Base-by-base conservation (phyloP, 2,888 invertebrate species). In the Pycnomerus fuliginosus region DNA sequence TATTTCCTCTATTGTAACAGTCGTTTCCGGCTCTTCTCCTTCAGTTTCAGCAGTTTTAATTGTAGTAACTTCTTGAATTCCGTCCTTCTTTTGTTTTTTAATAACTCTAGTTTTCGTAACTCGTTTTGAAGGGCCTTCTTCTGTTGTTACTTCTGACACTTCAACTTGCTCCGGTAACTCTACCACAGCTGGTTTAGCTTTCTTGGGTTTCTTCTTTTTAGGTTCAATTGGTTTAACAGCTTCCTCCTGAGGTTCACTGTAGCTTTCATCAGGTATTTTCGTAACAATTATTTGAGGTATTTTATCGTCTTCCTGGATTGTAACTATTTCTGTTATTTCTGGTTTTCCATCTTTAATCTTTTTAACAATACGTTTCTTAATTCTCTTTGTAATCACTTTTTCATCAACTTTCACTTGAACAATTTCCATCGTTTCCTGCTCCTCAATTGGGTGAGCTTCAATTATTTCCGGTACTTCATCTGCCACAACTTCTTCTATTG, bases 61-160 rank as follows among this genome's bases (percentile, higher is more conserved):
- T 60, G 74, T 72, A 8, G 74, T 64, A 2, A 72, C 56, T 52
- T 75, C 72, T 55, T 75, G 69, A 51, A 70, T 64, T 22, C 70
- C 65, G 48, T 73, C 76, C 13, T 65, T 50, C 33, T 70, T 67
- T 51, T 71, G 74, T 48, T 64, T 72, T 22, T 65, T 64, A 1
- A 61, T 55, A 17, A 8, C 10, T 12, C 61, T 63, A 48, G 64
- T 68, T 32, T 64, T 64, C 8, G 59, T 56, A 12, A 62, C 49
- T 31, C 57, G 73, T 67, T 62, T 74, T 62, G 50, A 72, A 40
- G 47, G 60, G 38, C 67, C 67, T 48, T 74, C 69, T 8, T 72
- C 55, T 20, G 72, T 62, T 36, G 45, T 50, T 10, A 55, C 39
- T 50, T 69, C 65, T 31, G 57, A 60, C 14, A 68, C 57, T 12